phyloP scores from a whole-genome alignment of 2,113 vertebrate species.

The Eidolon helvum region DNA sequence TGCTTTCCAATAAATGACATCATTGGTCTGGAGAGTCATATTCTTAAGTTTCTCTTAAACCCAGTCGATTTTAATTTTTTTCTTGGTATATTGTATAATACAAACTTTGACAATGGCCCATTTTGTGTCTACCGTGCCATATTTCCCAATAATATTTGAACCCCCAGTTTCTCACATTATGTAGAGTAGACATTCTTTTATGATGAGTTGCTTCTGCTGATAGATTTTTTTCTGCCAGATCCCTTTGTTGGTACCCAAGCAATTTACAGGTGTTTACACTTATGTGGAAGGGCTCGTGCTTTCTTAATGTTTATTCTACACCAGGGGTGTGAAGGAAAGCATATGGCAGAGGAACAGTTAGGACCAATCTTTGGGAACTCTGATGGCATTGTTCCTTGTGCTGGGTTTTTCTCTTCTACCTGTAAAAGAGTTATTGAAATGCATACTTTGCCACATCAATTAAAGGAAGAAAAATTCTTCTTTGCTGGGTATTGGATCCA shows the following conservation, averaged over 20 bases:
- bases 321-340: neutral
- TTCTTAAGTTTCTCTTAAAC: conserved; percentile 63
- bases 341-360: rapidly evolving
- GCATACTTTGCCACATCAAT: neutral
- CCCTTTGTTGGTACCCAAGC: neutral
- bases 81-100: neutral
- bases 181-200: neutral
- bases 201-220: neutral
- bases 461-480: neutral
- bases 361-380: neutral
- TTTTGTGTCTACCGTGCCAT: neutral
- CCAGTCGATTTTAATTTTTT: neutral
- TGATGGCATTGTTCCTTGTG: rapidly evolving
- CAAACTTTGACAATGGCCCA: neutral
- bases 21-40: conserved; percentile 73
- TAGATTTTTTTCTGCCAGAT: neutral
- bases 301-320: neutral
- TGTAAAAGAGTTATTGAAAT: neutral
- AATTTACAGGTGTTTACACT: neutral
- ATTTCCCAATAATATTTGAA: neutral
- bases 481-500: neutral
- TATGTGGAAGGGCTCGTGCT: neutral
- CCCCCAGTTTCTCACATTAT: neutral
- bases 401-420: neutral
- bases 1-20: conserved; percentile 80